Conservation (phyloP, 2,113 vertebrate species). For the Fulmarus glacialis region DNA sequence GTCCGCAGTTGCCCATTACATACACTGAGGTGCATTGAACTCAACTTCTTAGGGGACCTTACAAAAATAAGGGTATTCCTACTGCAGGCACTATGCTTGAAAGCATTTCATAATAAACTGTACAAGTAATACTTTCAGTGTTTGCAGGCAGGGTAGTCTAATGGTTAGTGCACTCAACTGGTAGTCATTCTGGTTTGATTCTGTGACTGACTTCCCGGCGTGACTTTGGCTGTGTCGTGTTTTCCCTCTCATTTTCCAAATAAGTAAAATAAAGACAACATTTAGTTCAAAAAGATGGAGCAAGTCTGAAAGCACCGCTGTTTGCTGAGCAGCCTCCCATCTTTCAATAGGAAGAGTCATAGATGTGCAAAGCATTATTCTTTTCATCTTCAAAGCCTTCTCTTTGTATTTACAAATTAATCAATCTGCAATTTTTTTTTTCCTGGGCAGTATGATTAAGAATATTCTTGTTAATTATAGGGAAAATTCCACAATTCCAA, state of each 20-base stretch:
- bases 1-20: neutral
- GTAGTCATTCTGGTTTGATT: neutral
- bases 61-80: neutral
- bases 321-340: neutral
- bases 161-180: neutral
- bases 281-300: neutral
- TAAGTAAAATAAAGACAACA: neutral
- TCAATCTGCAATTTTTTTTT: neutral
- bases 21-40: neutral
- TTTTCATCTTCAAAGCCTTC: conserved; percentile 49
- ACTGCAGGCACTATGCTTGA: neutral
- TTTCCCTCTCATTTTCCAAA: conserved; percentile 9
- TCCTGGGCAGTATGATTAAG: neutral
- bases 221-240: neutral
- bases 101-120: neutral
- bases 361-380: conserved; percentile 1
- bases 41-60: neutral
- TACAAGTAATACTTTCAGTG: neutral
- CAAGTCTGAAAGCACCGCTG: neutral
- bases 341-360: neutral
- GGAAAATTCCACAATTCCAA: neutral
- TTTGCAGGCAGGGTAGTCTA: neutral
- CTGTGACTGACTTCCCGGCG: neutral
- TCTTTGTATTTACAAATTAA: conserved; percentile 27
- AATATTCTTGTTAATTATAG: neutral